Percentiles rank a stretch among this genome's conserved stretches.
phyloP scores from a whole-genome alignment of 2,888 invertebrate genomes.

The Gibbula magus region DNA sequence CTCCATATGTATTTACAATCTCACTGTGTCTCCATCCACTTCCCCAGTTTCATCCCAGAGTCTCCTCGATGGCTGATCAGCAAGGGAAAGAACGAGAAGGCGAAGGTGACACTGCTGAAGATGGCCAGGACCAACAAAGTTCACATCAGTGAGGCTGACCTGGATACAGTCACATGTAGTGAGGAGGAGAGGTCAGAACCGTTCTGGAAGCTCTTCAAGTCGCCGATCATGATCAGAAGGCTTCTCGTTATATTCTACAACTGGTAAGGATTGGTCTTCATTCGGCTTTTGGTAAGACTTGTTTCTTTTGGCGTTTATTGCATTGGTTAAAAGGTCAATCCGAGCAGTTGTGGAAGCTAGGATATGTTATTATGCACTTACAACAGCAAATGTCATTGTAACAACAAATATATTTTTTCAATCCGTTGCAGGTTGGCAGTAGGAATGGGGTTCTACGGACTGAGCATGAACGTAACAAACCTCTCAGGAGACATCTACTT shows the following conservation, averaged over 20 bases:
- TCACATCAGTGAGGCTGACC: neutral
- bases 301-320: too few species aligned
- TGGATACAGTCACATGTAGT: neutral
- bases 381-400: too few species aligned
- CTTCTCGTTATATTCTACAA: slow-evolving; percentile 25
- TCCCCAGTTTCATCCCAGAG: slow-evolving; percentile 32
- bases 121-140: slow-evolving; percentile 28
- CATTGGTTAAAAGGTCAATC: too few species aligned
- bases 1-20: too few species aligned
- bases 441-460: slow-evolving; percentile 86
- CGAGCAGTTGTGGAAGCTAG: too few species aligned
- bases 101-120: slow-evolving; percentile 20
- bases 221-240: neutral
- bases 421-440: slow-evolving; percentile 82
- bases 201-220: neutral
- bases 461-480: slow-evolving; percentile 85
- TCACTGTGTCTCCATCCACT: too few species aligned
- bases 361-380: too few species aligned
- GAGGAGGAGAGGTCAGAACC: neutral
- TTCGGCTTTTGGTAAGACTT: neutral
- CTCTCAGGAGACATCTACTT: slow-evolving; percentile 84
- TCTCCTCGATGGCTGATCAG: slow-evolving; percentile 34
- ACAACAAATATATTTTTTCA: neutral
- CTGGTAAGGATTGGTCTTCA: slow-evolving; percentile 14
- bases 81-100: slow-evolving; percentile 17